A percentile compares a stretch with the other conserved stretches of the same genome.
Evolutionary conservation across 2,888 invertebrate genomes (phyloP).

Genomic region (Leptothorax acervorum): DNA sequence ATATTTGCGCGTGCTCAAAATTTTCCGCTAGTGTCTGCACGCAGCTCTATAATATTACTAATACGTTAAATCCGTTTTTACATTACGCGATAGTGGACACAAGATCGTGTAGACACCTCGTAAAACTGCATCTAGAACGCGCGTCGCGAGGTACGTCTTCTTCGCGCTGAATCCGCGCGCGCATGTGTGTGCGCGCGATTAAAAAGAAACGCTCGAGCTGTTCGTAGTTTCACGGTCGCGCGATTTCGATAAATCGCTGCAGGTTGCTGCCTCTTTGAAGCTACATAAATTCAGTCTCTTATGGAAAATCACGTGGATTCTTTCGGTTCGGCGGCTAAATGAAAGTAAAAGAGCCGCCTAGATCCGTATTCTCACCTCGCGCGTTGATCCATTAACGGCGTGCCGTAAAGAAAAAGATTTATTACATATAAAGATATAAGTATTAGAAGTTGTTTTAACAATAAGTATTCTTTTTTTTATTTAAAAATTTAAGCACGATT

Average conservation of each 20-base stretch:
- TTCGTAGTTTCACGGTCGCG: slow-evolving; percentile 72
- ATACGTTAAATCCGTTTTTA: not conserved
- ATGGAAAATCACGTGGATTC: slow-evolving; percentile 35
- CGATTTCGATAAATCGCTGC: slow-evolving; percentile 66
- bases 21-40: not conserved
- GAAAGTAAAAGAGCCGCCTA: slow-evolving; percentile 42
- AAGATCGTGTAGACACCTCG: not conserved
- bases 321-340: slow-evolving; percentile 17
- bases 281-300: slow-evolving; percentile 38
- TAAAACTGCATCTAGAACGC: not conserved
- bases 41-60: slow-evolving; percentile 1
- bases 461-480: not conserved
- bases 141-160: not conserved
- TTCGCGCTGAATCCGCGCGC: slow-evolving; percentile 36
- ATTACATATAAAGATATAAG: not conserved
- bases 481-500: not conserved
- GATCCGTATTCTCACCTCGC: slow-evolving; percentile 13
- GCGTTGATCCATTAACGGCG: slow-evolving; percentile 16
- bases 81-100: not conserved
- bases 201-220: slow-evolving; percentile 70
- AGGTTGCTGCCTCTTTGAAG: slow-evolving; percentile 35
- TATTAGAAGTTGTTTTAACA: not conserved
- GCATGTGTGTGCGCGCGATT: slow-evolving; percentile 42
- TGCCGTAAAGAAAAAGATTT: not conserved
- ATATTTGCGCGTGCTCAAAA: not conserved